These are phyloP conservation scores for Erannis defoliaria DNA, from an alignment of 2,888 invertebrate genomes.

Conservation along the genomic window DNA sequence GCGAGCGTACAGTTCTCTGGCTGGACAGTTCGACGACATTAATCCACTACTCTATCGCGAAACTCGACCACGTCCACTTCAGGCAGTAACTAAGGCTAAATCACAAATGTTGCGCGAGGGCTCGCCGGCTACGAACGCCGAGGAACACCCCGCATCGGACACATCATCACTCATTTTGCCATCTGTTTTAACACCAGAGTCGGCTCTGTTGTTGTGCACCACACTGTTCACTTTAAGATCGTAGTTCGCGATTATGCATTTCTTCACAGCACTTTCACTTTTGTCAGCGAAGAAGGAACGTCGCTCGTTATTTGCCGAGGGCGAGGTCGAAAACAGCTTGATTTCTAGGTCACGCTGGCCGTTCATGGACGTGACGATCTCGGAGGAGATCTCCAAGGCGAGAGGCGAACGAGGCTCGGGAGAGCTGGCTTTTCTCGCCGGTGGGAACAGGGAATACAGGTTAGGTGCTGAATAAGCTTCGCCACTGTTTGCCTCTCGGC, in stretches of 20 bases:
- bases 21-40: conserved; percentile 69
- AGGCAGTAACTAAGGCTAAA: conserved; percentile 85
- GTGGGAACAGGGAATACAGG: conserved; percentile 81
- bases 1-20: conserved; percentile 76
- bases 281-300: conserved; percentile 82
- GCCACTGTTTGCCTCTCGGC: conserved; percentile 67
- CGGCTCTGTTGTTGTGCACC: conserved; percentile 73
- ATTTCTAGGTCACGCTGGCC: conserved; percentile 93
- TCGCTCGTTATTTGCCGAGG: conserved; percentile 78
- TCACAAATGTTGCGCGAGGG: conserved; percentile 81
- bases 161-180: conserved; percentile 73
- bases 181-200: conserved; percentile 69
- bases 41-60: conserved; percentile 62
- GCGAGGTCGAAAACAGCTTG: conserved; percentile 90
- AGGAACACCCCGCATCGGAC: conserved; percentile 71
- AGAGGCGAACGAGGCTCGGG: conserved; percentile 78
- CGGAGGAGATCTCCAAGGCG: conserved; percentile 90
- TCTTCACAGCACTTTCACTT: conserved; percentile 83
- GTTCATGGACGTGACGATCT: conserved; percentile 92
- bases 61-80: conserved; percentile 74
- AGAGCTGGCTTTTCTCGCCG: conserved; percentile 72
- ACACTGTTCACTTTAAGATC: conserved; percentile 78
- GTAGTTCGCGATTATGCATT: conserved; percentile 71
- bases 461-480: conserved; percentile 79
- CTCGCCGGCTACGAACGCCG: conserved; percentile 66